Base-by-base conservation (phyloP, 2,888 invertebrate genomes). In the Marronus borbonicus region DNA sequence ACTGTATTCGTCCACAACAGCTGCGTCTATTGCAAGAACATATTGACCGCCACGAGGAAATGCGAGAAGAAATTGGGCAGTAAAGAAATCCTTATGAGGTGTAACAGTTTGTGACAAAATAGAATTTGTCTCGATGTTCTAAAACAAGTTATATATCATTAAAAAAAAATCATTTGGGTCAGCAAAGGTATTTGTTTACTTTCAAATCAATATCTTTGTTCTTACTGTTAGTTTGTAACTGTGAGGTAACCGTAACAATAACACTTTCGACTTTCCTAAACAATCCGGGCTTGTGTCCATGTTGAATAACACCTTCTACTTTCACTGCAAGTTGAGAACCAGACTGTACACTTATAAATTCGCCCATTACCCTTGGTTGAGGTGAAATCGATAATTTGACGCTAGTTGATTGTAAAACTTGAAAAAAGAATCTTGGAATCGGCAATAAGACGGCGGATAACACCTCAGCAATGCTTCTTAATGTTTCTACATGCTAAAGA, bases 11-110 rank as follows among this genome's bases (percentile, higher is more conserved):
- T 98, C 98, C 0, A 97, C 92, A 76, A 97, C 93, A 80, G 94
- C 94, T 0, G 97, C 96, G 85, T 96, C 96, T 7, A 97, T 93
- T 0, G 93, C 94, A 39, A 98, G 93, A 80, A 93, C 90, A 88
- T 95, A 95, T 81, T 94, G 92, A 0, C 93, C 93, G 14, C 93
- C 93, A 81, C 89, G 88, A 7, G 91, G 90, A 83, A 96, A 93
- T 0, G 93, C 92, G 52, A 98, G 90, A 70, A 98, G 90, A 88
- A 98, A 98, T 87, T 97, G 97, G 0, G 97, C 96, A 0, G 96
- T 95, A 88, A 98, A 97, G 90, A 98, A 98, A 87, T 98, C 98
- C 39, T 97, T 94, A 84, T 97, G 96, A 0, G 98, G 98, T 10
- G 93, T 92, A 2, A 97, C 97, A 0, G 94, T 95, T 88, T 97